Base-by-base conservation (phyloP, 2,888 invertebrate species). In the Parnassius glacialis region DNA sequence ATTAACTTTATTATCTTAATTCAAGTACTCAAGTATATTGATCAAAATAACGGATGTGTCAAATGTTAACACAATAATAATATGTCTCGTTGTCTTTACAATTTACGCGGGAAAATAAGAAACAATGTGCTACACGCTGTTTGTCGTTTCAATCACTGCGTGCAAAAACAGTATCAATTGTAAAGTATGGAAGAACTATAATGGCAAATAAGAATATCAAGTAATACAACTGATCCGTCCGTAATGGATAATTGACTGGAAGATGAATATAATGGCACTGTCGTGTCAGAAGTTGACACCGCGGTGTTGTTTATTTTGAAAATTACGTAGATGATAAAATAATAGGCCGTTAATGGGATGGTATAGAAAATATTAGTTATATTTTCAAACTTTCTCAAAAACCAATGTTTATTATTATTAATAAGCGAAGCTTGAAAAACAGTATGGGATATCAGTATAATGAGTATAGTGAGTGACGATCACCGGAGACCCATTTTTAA, bases 21-120 rank as follows among this genome's bases (percentile, higher is more conserved):
- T 3, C 34, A 34, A 34, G 34, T 34, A 34, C 34, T 50, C 16
- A 13, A 11, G 44, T 10, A 51, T 51, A 44, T 25, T 43, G 16
- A 10, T 44, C 52, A 25, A 20, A 51, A 57, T 52, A 52, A 52
- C 52, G 51, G 44, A 52, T 42, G 12, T 58, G 58, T 52, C 25
- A 58, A 45, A 10, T 34, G 52, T 45, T 13, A 12, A 44, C n/a
- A n/a, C 34, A n/a, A 34, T 45, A 52, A 52, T 52, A 34, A 43
- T 11, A 0, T 43, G 43, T 43, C 43, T 43, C 43, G 43, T 11
- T 11, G 1, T 9, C 10, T 11, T 34, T 34, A 34, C 34, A 34
- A 34, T 34, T 34, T 34, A 43, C 10, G 44, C n/a, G 57, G 9
- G 16, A 57, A 57, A 57, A 57, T 45, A 54, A 55, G 11, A 11